A percentile compares a stretch with the other conserved stretches of the same genome.
Evolutionary conservation across 2,797 vertebrate genomes (phyloP).

Genomic region (Notoglanidium macrostoma): DNA sequence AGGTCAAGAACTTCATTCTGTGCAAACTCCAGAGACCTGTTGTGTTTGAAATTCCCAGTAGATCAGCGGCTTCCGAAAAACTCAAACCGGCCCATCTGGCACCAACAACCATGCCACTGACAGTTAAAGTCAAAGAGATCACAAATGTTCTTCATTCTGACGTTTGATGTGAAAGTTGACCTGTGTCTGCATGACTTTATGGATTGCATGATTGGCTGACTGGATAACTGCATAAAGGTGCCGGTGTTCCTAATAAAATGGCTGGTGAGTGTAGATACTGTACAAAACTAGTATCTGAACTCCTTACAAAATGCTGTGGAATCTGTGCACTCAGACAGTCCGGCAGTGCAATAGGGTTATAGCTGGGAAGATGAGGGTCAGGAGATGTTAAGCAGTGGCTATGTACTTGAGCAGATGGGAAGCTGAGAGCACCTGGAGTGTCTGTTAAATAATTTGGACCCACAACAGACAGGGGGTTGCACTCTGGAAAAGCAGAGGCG

Average conservation of each 20-base stretch:
- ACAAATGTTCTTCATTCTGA: background rate
- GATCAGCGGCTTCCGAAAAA: background rate
- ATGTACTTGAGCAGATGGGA: conserved; percentile 26
- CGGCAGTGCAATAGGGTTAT: conserved; percentile 57
- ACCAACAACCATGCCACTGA: background rate
- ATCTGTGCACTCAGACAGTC: conserved; percentile 57
- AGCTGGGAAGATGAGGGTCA: conserved; percentile 60
- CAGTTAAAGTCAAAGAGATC: background rate
- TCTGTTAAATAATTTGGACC: conserved; percentile 55
- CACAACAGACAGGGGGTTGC: conserved; percentile 35
- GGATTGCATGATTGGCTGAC: background rate
- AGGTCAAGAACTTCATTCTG: background rate
- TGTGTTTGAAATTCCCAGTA: background rate
- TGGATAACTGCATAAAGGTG: background rate
- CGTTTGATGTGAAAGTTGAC: background rate
- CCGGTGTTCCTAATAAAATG: background rate
- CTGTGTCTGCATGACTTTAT: background rate
- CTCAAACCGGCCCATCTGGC: background rate
- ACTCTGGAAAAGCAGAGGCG: conserved; percentile 37
- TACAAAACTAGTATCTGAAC: background rate
- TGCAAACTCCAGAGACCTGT: too few relatives aligned
- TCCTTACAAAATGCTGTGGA: conserved; percentile 71
- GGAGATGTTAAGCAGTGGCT: conserved; percentile 54
- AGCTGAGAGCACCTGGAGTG: conserved; percentile 30
- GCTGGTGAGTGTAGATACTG: background rate